phyloP scores from a whole-genome alignment of 2,888 invertebrate species.

The Globia sparganii region DNA sequence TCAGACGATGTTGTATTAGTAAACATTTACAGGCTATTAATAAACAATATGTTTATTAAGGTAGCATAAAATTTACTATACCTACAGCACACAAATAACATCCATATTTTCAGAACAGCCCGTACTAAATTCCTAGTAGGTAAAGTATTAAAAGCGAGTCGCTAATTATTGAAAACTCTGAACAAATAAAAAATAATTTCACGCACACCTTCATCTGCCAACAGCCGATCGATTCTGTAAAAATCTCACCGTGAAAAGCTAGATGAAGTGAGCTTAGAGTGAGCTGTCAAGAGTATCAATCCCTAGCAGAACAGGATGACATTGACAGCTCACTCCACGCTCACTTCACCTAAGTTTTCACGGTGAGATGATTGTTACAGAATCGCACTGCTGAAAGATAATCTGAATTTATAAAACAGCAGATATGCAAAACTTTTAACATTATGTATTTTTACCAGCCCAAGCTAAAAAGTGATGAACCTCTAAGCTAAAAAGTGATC shows the following conservation, averaged over 20 bases:
- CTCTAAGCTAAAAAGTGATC: slow-evolving; percentile 24
- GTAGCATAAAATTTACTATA: slow-evolving; percentile 1
- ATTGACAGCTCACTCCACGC: no score
- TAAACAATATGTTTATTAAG: slow-evolving; percentile 39
- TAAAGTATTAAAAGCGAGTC: slow-evolving; percentile 32
- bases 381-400: slow-evolving; percentile 45
- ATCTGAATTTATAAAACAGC: slow-evolving; percentile 44
- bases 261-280: no score
- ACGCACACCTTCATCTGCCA: slow-evolving; percentile 52
- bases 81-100: slow-evolving; percentile 29
- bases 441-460: slow-evolving; percentile 5
- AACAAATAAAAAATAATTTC: slow-evolving; percentile 60
- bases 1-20: slow-evolving; percentile 40
- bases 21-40: slow-evolving; percentile 47
- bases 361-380: no score
- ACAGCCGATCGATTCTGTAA: no score
- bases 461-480: slow-evolving; percentile 28
- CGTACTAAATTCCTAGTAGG: slow-evolving; percentile 34
- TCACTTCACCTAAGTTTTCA: no score
- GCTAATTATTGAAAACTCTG: slow-evolving; percentile 53
- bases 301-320: no score
- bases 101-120: neutral
- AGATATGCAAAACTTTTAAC: slow-evolving; percentile 13
- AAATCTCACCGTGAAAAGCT: no score
- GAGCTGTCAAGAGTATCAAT: no score